Percentiles rank a stretch among this genome's conserved stretches.
Conservation (phyloP, 2,888 invertebrate species). For the Itoplectis maculator region DNA sequence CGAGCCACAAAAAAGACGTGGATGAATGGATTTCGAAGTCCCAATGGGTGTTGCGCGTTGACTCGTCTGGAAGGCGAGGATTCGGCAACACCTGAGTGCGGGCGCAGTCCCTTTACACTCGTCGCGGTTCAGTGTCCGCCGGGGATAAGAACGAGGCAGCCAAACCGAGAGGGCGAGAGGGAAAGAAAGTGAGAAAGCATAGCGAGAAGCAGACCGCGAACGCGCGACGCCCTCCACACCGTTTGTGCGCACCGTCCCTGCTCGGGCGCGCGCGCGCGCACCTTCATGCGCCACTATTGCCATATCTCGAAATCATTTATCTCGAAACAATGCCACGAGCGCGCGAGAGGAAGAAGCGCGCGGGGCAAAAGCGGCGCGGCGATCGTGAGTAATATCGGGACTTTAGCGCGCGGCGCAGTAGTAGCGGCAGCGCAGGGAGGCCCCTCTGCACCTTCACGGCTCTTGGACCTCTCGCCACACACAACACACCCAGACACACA, state of each 20-base stretch:
- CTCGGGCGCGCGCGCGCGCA: no score
- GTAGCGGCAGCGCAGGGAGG: no score
- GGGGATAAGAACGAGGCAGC: slow-evolving; percentile 21
- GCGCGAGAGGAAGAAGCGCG: slow-evolving; percentile 48
- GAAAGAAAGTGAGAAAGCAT: slow-evolving; percentile 18
- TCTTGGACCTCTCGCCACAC: slow-evolving; percentile 53
- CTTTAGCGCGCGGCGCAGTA: slow-evolving; percentile 54
- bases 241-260: slow-evolving; percentile 54
- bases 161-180: slow-evolving; percentile 34
- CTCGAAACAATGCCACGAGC: slow-evolving; percentile 69
- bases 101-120: slow-evolving; percentile 7
- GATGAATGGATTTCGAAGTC: background rate
- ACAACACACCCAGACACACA: no score
- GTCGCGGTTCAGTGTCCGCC: background rate
- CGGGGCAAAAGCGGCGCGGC: slow-evolving; percentile 66
- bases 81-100: slow-evolving; percentile 6
- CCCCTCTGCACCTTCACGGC: slow-evolving; percentile 32
- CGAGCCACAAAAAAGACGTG: background rate
- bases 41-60: background rate
- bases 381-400: slow-evolving; percentile 75
- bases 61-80: background rate
- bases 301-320: slow-evolving; percentile 68
- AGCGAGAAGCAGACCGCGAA: slow-evolving; percentile 21
- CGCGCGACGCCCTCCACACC: slow-evolving; percentile 34
- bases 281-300: slow-evolving; percentile 60